Conservation (phyloP, 2,113 vertebrate species). For the Scatophagus argus region DNA sequence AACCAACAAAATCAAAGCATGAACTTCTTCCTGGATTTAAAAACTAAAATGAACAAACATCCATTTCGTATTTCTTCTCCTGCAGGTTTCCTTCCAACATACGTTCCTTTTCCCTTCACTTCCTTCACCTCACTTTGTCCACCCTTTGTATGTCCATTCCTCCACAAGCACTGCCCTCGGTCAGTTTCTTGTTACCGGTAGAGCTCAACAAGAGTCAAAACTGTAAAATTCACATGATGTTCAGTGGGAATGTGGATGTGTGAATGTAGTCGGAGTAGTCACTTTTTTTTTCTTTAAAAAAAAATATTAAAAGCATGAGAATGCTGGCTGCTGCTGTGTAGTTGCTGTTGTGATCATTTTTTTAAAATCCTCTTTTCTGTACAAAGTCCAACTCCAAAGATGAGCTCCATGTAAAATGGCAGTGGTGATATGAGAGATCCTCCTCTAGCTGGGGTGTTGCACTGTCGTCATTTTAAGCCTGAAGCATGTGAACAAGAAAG, state of each 20-base stretch:
- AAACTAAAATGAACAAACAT: constrained; percentile 36
- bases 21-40: constrained; percentile 41
- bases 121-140: constrained; percentile 45
- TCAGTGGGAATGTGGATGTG: constrained; percentile 84
- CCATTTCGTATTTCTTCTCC: constrained; percentile 25
- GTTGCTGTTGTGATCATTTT: constrained; percentile 51
- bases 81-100: constrained; percentile 62
- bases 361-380: constrained; percentile 70
- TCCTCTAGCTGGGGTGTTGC: constrained; percentile 81
- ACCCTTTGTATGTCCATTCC: constrained; percentile 53
- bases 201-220: constrained; percentile 62
- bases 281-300: constrained; percentile 54
- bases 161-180: constrained; percentile 23
- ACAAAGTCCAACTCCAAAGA: constrained; percentile 82
- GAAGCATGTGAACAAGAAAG: constrained; percentile 57
- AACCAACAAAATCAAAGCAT: constrained; percentile 19
- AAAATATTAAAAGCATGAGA: constrained; percentile 73
- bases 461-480: constrained; percentile 87
- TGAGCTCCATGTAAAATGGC: constrained; percentile 88
- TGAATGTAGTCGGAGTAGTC: constrained; percentile 72
- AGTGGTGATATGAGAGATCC: constrained; percentile 92
- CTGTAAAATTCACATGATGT: constrained; percentile 73
- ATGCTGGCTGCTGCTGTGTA: constrained; percentile 72
- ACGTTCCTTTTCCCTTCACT: constrained; percentile 53
- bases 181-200: constrained; percentile 42